Evolutionary conservation across 2,797 vertebrate genomes (phyloP).

Genomic region (Numenius phaeopus): DNA sequence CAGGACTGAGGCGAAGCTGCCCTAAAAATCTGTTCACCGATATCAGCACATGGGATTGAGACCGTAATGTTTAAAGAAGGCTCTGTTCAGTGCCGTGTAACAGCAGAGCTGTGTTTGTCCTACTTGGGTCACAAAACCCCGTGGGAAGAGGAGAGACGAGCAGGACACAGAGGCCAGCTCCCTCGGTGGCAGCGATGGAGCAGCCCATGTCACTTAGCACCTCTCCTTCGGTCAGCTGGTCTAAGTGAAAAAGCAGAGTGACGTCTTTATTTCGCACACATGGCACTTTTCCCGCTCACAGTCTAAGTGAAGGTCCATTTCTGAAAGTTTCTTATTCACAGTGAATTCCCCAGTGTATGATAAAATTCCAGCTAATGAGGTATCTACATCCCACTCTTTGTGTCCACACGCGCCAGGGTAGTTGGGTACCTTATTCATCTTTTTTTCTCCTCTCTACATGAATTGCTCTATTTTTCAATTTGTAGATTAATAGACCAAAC

Average conservation of each 20-base stretch:
- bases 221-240: neutral
- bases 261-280: neutral
- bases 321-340: neutral
- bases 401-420: neutral
- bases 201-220: neutral
- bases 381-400: neutral
- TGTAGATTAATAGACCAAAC: neutral
- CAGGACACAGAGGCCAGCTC: neutral
- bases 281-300: neutral
- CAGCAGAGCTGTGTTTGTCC: neutral
- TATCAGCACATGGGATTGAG: neutral
- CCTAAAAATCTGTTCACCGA: neutral
- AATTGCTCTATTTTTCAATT: neutral
- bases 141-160: neutral
- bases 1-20: neutral
- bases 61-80: fast-evolving
- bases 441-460: neutral
- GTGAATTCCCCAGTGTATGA: neutral
- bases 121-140: neutral
- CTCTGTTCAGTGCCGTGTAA: neutral
- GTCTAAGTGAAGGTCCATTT: neutral
- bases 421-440: neutral
- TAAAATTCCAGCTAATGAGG: neutral
- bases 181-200: neutral
- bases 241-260: neutral